Conservation (phyloP, 2,113 vertebrate genomes). For the Lonchura striata region DNA sequence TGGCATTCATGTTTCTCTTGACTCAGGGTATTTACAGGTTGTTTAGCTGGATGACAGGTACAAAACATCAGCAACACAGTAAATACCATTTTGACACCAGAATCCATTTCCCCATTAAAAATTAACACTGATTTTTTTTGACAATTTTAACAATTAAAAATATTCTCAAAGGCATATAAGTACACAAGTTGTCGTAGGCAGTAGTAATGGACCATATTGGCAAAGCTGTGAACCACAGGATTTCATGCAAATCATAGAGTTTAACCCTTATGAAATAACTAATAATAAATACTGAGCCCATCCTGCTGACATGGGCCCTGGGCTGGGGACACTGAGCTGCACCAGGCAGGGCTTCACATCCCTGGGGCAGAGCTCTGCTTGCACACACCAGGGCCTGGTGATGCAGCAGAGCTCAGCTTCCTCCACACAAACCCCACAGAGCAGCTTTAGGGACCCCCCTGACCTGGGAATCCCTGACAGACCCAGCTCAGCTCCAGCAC, state of each 20-base stretch:
- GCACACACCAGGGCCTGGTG: not conserved
- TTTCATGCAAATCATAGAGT: not conserved
- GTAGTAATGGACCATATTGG: constrained; percentile 53
- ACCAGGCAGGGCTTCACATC: fast-evolving
- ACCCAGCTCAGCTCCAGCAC: not conserved
- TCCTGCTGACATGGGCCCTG: not conserved
- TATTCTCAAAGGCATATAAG: constrained; percentile 45
- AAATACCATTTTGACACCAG: constrained; percentile 55
- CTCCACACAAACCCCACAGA: not conserved
- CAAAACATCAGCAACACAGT: constrained; percentile 37
- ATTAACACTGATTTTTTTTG: not conserved
- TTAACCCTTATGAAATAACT: not conserved
- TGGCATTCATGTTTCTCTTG: constrained; percentile 42
- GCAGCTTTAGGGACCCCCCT: not conserved
- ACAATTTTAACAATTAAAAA: constrained; percentile 48
- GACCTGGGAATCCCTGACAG: not conserved
- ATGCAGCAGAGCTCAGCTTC: not conserved
- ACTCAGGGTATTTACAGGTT: constrained; percentile 40
- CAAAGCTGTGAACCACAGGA: constrained; percentile 55
- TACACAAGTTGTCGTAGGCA: constrained; percentile 63
- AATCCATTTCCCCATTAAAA: constrained; percentile 53
- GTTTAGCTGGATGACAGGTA: constrained; percentile 49
- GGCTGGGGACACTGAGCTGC: not conserved
- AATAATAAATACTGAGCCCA: not conserved
- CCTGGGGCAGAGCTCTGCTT: not conserved